Evolutionary conservation across 1,140 invertebrate genomes (phyloP), one percentile per base, ranked within the genome.

Genomic region (Calliphora vicina): DNA sequence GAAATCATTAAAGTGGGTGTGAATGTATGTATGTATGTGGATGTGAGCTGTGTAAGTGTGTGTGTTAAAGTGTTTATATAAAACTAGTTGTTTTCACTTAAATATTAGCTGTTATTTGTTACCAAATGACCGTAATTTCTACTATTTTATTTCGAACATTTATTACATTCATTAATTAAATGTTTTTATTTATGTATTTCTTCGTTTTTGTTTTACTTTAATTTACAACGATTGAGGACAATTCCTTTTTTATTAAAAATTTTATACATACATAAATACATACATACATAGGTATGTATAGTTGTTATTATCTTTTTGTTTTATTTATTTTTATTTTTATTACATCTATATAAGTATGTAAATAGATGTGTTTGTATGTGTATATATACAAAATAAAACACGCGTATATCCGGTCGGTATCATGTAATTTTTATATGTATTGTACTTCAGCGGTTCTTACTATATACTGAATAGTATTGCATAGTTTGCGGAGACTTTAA

Each of bases 381-480:
- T 57, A 57, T 57, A n/a, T 57, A 57, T 57, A 57, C 50, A 67
- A 67, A 67, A 67, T 67, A 67, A 67, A 67, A 67, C 20, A 67
- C 61, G 61, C 61, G 61, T 67, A 67, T 67, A 67, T 67, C 61
- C 61, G 61, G 61, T 67, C 61, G n/a, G 17, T 67, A 23, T 67
- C 23, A 20, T 23, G n/a, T 67, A 67, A 12, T 67, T 23, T 67
- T 67, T 23, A 12, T 67, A 23, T 67, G 61, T 67, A 67, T 67
- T 67, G 61, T 67, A 67, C 61, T 67, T 67, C n/a, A 67, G 12
- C 61, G 61, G 61, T 25, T 67, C 61, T 67, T 67, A 67, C 25
- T 67, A n/a, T 67, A 67, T 23, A 67, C 61, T 67, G 61, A 67
- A 67, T 67, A 67, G 20, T 67, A 67, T 67, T 67, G 61, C 61